Evolutionary conservation across 2,888 invertebrate species (phyloP).

Genomic region (Campoplex capitator): DNA sequence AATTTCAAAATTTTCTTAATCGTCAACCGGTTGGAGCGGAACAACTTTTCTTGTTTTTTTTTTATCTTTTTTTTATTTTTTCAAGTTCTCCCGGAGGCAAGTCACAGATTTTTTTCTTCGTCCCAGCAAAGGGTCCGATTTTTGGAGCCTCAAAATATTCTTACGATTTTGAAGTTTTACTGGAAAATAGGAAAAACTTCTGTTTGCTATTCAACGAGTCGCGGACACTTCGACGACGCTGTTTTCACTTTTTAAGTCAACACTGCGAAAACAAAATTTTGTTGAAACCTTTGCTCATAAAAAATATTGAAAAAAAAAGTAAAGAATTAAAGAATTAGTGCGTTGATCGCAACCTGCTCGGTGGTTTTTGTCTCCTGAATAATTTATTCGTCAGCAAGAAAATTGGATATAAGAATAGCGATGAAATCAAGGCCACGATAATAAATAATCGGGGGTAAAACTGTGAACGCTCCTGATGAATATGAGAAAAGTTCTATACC

Average conservation of each 20-base stretch:
- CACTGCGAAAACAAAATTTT: no score
- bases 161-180: background rate
- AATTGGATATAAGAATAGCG: slow-evolving; percentile 13
- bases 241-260: no score
- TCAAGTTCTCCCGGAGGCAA: no score
- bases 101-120: no score
- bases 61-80: background rate
- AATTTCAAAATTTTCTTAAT: no score
- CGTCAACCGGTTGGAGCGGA: background rate
- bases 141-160: no score
- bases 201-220: background rate
- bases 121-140: no score
- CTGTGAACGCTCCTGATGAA: slow-evolving; percentile 20
- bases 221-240: background rate
- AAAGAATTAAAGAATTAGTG: background rate
- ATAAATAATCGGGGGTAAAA: background rate
- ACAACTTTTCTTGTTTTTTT: background rate
- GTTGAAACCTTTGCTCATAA: no score
- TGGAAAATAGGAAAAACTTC: background rate
- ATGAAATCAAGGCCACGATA: slow-evolving; percentile 12
- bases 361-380: background rate
- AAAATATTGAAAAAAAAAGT: background rate
- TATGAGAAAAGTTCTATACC: slow-evolving; percentile 21
- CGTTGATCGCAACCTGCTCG: no score
- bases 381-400: background rate